Evolutionary conservation across 2,113 vertebrate genomes (phyloP), one percentile per base, ranked within the genome.

Genomic region (Apaloderma vittatum): DNA sequence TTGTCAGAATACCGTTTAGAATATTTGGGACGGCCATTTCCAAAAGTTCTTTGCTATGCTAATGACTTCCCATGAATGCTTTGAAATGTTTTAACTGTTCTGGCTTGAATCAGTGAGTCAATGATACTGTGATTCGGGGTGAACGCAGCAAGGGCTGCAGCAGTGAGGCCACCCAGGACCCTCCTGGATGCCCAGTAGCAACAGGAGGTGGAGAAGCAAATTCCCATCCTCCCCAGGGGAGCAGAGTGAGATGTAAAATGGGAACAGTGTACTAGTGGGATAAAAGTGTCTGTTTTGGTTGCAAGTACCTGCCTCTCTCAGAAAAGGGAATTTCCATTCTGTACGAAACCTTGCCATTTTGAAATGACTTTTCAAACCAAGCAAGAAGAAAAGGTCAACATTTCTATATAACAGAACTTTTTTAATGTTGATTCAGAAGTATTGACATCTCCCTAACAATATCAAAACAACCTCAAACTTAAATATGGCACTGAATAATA

Each of bases 331-430:
- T 96, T 95, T 96, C 93, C 80, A 89, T 94, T 96, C 91, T 30
- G 54, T 23, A 79, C 3, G 2, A 91, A 95, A 76, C 46, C 54
- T 65, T 87, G 80, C 80, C 91, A 87, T 91, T 95, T 97, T 86
- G 77, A 94, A 79, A 77, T 73, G 94, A 70, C 86, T 97, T 94
- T 94, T 96, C 89, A 93, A 87, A 71, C 46, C 55, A 81, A 81
- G 61, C 48, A 75, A 80, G 89, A 93, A 87, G 86, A 89, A 93
- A 96, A 96, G 94, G 94, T 95, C 95, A 95, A 89, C 74, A 24
- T 94, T 96, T 95, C 91, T 94, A 95, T 75, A 85, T 9, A 81
- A 62, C 40, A 68, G 16, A 91, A 89, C 68, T 85, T 72, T 91
- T 87, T 75, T 48, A 91, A 81, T 22, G 61, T 84, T 96, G 89